Conservation (phyloP, 1,140 invertebrate genomes). For the Caenorhabditis remanei region DNA sequence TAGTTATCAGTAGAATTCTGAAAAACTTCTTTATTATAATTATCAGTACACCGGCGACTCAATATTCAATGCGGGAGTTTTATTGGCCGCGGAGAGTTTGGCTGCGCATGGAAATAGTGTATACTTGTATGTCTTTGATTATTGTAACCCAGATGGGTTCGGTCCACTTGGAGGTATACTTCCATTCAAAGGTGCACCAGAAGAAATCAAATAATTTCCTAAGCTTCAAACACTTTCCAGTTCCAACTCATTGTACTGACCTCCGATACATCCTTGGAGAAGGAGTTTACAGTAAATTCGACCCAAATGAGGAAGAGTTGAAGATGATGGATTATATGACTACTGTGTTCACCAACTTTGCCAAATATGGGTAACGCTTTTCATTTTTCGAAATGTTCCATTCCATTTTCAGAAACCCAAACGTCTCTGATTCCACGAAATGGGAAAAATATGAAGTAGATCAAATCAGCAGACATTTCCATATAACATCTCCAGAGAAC, state of each 20-base stretch:
- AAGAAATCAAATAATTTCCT: neutral
- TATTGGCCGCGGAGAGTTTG: conserved; percentile 8
- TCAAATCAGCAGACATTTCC: neutral
- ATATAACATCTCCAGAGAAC: neutral
- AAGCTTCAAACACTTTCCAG: conserved; percentile 1
- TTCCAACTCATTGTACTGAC: conserved; percentile 70
- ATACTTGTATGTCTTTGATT: conserved; percentile 66
- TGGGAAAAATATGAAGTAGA: neutral
- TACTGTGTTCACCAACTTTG: conserved; percentile 69
- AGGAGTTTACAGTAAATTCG: conserved; percentile 70
- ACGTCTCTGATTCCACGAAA: neutral
- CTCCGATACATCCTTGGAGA: conserved; percentile 73
- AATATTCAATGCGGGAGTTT: conserved; percentile 8
- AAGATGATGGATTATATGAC: conserved; percentile 72
- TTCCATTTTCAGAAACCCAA: conserved; percentile 10
- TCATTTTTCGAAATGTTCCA: neutral
- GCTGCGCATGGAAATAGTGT: conserved; percentile 14
- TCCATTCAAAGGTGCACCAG: conserved; percentile 62
- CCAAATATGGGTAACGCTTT: conserved; percentile 72
- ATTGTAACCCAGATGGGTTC: conserved; percentile 55
- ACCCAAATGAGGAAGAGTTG: conserved; percentile 67
- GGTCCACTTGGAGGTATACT: conserved; percentile 43
- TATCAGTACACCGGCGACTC: conserved; percentile 35
- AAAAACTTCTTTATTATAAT: neutral
- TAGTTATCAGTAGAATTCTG: neutral